Evolutionary conservation across 2,113 vertebrate genomes (phyloP).

Genomic region (Aramus guarauna): DNA sequence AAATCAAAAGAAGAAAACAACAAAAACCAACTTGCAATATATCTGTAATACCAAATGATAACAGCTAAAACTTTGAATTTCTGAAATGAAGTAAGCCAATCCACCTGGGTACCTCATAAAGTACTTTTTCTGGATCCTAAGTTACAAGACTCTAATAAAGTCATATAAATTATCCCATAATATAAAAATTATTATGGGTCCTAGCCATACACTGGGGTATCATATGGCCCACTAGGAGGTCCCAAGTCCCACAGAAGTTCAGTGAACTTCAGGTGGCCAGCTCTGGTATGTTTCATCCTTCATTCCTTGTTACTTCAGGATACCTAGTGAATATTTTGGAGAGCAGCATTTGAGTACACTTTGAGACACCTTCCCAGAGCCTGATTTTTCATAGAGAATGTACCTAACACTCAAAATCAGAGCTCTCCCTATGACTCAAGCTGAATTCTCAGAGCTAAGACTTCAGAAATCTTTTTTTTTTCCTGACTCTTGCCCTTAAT

Average conservation of each 20-base stretch:
- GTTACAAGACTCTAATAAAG: background rate
- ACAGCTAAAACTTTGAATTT: background rate
- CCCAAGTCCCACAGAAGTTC: background rate
- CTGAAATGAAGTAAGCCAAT: background rate
- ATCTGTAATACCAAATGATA: background rate
- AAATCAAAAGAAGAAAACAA: background rate
- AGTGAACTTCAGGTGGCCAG: background rate
- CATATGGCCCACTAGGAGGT: background rate
- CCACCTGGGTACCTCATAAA: background rate
- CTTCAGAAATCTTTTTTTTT: background rate
- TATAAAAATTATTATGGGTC: background rate
- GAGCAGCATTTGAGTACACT: background rate
- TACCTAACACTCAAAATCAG: background rate
- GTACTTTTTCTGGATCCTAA: background rate
- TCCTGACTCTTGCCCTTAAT: background rate
- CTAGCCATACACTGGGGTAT: background rate
- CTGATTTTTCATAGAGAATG: background rate
- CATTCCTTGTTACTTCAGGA: conserved; percentile 7
- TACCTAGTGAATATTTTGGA: background rate
- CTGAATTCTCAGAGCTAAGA: background rate
- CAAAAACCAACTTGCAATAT: background rate
- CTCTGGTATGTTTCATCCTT: background rate
- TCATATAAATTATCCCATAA: background rate
- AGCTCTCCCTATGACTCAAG: conserved; percentile 7
- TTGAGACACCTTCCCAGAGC: conserved; percentile 33